phyloP scores from a whole-genome alignment of 2,113 vertebrate genomes.

The Mesoclemmys tuberculata region DNA sequence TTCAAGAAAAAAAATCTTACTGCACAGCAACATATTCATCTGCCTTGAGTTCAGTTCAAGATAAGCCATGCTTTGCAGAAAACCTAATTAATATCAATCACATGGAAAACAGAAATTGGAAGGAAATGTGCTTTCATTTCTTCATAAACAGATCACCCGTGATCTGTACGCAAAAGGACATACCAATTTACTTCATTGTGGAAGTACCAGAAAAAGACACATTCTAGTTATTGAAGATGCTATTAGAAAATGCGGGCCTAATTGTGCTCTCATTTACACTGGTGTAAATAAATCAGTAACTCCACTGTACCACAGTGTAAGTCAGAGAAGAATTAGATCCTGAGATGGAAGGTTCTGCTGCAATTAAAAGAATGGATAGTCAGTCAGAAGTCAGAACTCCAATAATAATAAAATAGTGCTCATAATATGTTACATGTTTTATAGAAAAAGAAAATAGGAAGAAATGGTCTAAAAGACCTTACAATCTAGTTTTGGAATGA shows the following conservation, averaged over 20 bases:
- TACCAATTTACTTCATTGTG: slow-evolving; percentile 58
- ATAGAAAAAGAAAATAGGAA: not conserved
- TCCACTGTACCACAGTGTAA: not conserved
- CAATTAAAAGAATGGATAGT: not conserved
- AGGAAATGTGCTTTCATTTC: slow-evolving; percentile 72
- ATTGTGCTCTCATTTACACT: not conserved
- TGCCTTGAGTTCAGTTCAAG: slow-evolving; percentile 76
- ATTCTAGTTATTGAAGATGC: not conserved
- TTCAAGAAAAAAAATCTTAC: slow-evolving; percentile 72
- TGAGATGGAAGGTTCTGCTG: not conserved
- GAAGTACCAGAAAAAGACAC: slow-evolving; percentile 39
- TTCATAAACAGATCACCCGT: slow-evolving; percentile 76
- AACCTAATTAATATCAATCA: slow-evolving; percentile 83
- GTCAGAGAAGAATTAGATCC: not conserved
- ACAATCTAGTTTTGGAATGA: not conserved
- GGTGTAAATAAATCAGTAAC: not conserved
- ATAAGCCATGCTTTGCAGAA: slow-evolving; percentile 77
- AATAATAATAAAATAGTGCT: not conserved
- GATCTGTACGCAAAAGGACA: slow-evolving; percentile 43
- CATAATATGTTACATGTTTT: not conserved
- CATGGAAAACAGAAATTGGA: slow-evolving; percentile 74
- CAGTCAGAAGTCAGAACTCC: not conserved
- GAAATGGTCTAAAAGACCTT: not conserved
- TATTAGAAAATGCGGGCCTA: not conserved
- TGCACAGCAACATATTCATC: slow-evolving; percentile 70